A percentile compares a stretch with the other conserved stretches of the same genome.
Conservation (phyloP, 2,888 invertebrate genomes). For the Thereva nobilitata region DNA sequence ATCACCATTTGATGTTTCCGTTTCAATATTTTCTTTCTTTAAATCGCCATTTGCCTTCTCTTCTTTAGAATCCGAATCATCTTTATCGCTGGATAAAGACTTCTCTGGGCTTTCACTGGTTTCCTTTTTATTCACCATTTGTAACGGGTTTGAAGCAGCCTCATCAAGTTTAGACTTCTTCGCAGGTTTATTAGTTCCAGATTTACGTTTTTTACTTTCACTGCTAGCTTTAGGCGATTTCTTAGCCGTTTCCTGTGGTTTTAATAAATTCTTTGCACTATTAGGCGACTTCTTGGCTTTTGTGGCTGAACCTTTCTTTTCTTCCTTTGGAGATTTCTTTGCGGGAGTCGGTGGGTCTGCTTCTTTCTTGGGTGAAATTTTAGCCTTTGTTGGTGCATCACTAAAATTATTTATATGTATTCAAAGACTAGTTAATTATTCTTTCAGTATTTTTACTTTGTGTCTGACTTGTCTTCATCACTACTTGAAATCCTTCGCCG, state of each 20-base stretch:
- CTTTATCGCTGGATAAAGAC: slow-evolving; percentile 16
- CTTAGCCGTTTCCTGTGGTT: background rate
- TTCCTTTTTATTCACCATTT: background rate
- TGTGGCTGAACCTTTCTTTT: too few relatives aligned
- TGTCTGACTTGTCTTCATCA: slow-evolving; percentile 49
- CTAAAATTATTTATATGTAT: background rate
- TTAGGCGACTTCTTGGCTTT: slow-evolving; percentile 6
- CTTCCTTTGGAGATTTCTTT: background rate
- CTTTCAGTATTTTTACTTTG: slow-evolving; percentile 19
- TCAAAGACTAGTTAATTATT: background rate
- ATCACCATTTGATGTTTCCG: background rate
- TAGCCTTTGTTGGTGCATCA: background rate
- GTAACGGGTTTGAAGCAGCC: background rate
- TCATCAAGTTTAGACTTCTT: background rate
- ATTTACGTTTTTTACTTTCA: background rate
- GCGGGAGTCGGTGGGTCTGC: background rate
- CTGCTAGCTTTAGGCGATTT: background rate
- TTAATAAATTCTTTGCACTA: background rate
- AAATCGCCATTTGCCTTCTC: background rate
- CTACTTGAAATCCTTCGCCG: slow-evolving; percentile 51
- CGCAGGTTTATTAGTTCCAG: background rate
- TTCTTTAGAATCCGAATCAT: background rate
- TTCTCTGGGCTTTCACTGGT: background rate
- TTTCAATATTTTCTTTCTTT: background rate
- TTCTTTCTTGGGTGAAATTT: background rate